A percentile compares a stretch with the other conserved stretches of the same genome.
phyloP scores from a whole-genome alignment of 1,140 invertebrate genomes.

The Drosophila azteca region DNA sequence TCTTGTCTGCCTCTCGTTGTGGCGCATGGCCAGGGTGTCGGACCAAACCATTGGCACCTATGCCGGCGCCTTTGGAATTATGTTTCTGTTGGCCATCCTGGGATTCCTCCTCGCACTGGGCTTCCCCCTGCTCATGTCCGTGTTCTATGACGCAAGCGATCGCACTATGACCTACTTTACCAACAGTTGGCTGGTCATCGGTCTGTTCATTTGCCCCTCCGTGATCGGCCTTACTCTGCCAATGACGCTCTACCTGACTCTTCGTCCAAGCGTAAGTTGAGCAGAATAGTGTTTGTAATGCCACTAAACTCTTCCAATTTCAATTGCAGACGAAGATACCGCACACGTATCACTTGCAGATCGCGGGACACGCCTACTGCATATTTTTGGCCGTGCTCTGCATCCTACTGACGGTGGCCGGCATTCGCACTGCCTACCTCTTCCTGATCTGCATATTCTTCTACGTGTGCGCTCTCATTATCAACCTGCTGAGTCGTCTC shows the following conservation, averaged over 20 bases:
- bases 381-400: slow-evolving; percentile 58
- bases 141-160: slow-evolving; percentile 80
- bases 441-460: slow-evolving; percentile 72
- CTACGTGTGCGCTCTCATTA: slow-evolving; percentile 55
- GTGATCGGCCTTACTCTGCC: slow-evolving; percentile 76
- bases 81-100: slow-evolving; percentile 59
- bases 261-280: slow-evolving; percentile 85
- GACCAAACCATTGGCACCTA: slow-evolving; percentile 34
- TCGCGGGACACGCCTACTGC: slow-evolving; percentile 67
- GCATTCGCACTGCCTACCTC: slow-evolving; percentile 69
- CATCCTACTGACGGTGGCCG: slow-evolving; percentile 46
- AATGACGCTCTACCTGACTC: slow-evolving; percentile 39
- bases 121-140: slow-evolving; percentile 84
- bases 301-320: too few relatives aligned
- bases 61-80: slow-evolving; percentile 52
- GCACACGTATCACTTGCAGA: slow-evolving; percentile 56
- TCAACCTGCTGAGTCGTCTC: slow-evolving; percentile 65
- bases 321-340: slow-evolving; percentile 55
- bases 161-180: slow-evolving; percentile 89
- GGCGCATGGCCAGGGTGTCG: slow-evolving; percentile 54
- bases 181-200: slow-evolving; percentile 87
- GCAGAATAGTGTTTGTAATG: neutral
- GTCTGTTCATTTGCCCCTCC: slow-evolving; percentile 85
- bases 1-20: slow-evolving; percentile 83
- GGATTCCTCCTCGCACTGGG: slow-evolving; percentile 83